Percentiles rank a stretch among this genome's conserved stretches.
Evolutionary conservation across 2,113 vertebrate species (phyloP).

Genomic region (Pelvicachromis taeniatus): DNA sequence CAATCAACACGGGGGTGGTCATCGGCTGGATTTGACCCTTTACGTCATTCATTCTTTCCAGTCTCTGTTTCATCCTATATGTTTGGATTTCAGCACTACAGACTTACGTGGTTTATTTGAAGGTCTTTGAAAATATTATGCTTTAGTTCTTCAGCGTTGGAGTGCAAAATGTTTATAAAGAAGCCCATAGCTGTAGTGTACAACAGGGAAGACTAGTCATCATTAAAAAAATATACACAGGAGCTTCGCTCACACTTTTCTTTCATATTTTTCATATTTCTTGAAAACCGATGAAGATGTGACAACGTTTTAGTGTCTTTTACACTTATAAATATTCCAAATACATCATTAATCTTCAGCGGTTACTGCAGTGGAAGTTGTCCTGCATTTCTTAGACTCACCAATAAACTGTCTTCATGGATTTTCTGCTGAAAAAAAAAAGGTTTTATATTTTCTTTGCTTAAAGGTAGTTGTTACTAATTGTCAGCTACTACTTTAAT

Average conservation of each 20-base stretch:
- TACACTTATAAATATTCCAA: background rate
- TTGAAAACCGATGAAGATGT: background rate
- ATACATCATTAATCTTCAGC: background rate
- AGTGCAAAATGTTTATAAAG: background rate
- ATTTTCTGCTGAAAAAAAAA: background rate
- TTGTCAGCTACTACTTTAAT: background rate
- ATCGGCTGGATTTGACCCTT: constrained; percentile 10
- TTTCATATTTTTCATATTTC: background rate
- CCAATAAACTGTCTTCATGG: background rate
- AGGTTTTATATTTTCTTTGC: background rate
- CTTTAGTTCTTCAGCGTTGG: background rate
- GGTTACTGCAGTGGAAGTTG: rapidly evolving
- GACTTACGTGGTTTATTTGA: background rate
- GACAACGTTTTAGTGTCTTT: background rate
- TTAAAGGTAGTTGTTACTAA: background rate
- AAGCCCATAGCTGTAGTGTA: background rate
- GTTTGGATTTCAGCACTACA: background rate
- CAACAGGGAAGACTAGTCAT: background rate
- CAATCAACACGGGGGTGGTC: constrained; percentile 11
- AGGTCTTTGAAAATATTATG: background rate
- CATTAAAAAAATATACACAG: background rate
- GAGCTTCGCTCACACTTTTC: rapidly evolving
- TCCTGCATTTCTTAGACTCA: background rate
- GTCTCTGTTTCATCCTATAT: background rate
- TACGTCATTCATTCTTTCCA: background rate